Percentiles rank a stretch among this genome's conserved stretches.
Evolutionary conservation across 2,888 invertebrate genomes (phyloP).

Genomic region (Caenorhabditis japonica): DNA sequence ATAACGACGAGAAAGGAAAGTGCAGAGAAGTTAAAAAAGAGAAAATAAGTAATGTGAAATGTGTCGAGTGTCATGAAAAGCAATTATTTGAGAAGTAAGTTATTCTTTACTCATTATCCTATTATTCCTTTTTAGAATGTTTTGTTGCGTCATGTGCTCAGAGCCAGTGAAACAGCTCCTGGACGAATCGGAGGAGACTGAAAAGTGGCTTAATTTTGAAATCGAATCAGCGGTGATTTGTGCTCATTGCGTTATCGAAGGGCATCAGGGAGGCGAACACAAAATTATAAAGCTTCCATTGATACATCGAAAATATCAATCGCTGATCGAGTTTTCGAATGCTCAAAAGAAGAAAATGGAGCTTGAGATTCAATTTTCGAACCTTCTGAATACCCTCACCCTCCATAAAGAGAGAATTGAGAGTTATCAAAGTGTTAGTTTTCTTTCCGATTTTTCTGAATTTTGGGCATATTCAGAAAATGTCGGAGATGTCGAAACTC

Average conservation of each 20-base stretch:
- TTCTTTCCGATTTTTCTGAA: too few relatives aligned
- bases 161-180: background rate
- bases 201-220: background rate
- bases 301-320: background rate
- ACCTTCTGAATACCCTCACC: background rate
- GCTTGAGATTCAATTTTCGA: background rate
- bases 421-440: too few relatives aligned
- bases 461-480: too few relatives aligned
- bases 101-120: background rate
- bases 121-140: slow-evolving; percentile 2
- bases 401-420: too few relatives aligned
- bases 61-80: background rate
- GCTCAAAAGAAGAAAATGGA: slow-evolving; percentile 1
- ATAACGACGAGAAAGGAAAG: background rate
- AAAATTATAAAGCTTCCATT: background rate
- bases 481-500: too few relatives aligned
- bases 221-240: background rate
- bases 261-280: background rate
- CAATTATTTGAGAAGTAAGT: background rate
- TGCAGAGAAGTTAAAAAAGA: background rate
- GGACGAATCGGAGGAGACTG: background rate
- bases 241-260: background rate
- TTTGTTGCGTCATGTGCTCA: slow-evolving; percentile 1
- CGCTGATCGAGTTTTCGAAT: background rate
- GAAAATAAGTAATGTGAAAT: background rate